Evolutionary conservation across 2,888 invertebrate genomes (phyloP), one percentile per base, ranked within the genome.

Genomic region (Icerya purchasi): DNA sequence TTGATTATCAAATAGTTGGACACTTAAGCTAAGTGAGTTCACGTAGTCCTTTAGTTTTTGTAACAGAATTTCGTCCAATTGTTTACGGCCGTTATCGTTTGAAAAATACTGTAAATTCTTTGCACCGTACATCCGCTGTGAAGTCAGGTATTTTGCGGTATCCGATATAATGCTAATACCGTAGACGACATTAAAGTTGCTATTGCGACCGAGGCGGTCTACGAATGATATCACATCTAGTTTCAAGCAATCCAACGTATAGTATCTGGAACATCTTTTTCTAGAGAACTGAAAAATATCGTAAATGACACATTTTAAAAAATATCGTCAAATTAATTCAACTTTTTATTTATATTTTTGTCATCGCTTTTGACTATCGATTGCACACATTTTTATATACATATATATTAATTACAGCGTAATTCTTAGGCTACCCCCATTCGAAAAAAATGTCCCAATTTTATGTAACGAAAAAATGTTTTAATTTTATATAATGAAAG

Each of bases 161-260:
- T 70, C 68, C 53, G 68, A 69, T 56, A 73, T 80, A 21, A 88
- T 76, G 65, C 80, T 81, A 1, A 88, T 76, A 63, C 87, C 86
- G 0, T 86, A 83, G 8, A 85, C 68, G 8, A 88, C 75, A 63
- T 76, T 77, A 3, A 84, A 76, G n/a, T 63, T 62, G 69, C 83
- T 80, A 64, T 79, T 78, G 68, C 83, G 82, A 65, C 83, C 80
- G 22, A 86, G 68, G 52, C 81, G 80, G 68, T 87, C 86, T 63
- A 87, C 75, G 67, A 86, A 80, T 2, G 83, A 82, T 2, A 86
- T 77, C 54, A 84, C 78, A 67, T 86, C 85, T 62, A 87, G 73
- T 69, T 87, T 87, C 52, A 87, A 71, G 68, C 87, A 88, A 68
- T 84, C 83, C 22, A 81, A 75, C 68, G 81, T 84, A 67, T 82